Conservation (phyloP, 2,797 vertebrate species). For the Microctenopoma stevenorrisi region DNA sequence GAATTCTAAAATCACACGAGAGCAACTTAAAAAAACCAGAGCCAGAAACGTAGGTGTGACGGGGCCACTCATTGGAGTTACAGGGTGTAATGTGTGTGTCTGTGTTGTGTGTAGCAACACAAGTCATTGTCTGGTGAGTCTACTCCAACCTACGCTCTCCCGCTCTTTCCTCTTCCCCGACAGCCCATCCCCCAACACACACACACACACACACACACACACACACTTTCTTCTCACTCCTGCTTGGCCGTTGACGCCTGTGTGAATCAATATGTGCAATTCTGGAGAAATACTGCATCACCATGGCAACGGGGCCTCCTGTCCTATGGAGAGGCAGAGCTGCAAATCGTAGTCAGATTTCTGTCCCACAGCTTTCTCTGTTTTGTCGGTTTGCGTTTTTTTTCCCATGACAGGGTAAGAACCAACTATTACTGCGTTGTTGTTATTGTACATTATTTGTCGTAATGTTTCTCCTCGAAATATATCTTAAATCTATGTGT, state of each 20-base stretch:
- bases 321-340: constrained; percentile 80
- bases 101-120: constrained; percentile 17
- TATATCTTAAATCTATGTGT: too few species aligned
- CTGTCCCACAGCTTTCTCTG: constrained; percentile 41
- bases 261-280: constrained; percentile 99
- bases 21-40: constrained; percentile 8
- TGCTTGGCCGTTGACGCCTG: constrained; percentile 94
- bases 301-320: constrained; percentile 97
- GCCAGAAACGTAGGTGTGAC: not conserved
- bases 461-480: too few species aligned
- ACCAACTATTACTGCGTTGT: too few species aligned
- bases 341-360: constrained; percentile 61
- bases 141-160: constrained; percentile 40
- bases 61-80: constrained; percentile 27
- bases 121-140: constrained; percentile 66
- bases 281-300: constrained; percentile 97
- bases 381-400: constrained; percentile 27
- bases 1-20: constrained; percentile 80
- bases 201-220: constrained; percentile 30
- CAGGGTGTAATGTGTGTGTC: constrained; percentile 19
- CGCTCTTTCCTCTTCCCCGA: constrained; percentile 31
- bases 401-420: too few species aligned
- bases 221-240: constrained; percentile 89
- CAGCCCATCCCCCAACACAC: constrained; percentile 62
- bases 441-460: too few species aligned